These are phyloP conservation scores for Ichneumon xanthorius DNA, from an alignment of 2,888 invertebrate species.

Conservation along the genomic window DNA sequence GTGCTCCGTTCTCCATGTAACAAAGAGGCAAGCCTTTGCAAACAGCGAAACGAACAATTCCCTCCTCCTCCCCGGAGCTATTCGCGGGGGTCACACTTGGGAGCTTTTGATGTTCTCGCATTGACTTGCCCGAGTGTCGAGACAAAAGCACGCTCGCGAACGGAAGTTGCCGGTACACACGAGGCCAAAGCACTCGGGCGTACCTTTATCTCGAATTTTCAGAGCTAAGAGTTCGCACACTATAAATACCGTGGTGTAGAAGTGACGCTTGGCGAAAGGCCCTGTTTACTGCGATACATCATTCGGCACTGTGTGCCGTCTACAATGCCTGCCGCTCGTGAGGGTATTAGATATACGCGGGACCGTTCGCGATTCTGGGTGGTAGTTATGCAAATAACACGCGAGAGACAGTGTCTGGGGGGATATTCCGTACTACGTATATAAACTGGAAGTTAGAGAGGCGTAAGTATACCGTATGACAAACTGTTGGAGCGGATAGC, in stretches of 20 bases:
- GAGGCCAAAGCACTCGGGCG: slow-evolving; percentile 27
- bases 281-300: not conserved
- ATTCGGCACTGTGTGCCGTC: not conserved
- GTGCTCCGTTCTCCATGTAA: not conserved
- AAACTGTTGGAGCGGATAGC: slow-evolving; percentile 22
- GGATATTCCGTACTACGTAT: not conserved
- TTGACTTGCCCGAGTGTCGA: not conserved
- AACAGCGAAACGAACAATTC: not conserved
- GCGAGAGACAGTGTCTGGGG: slow-evolving; percentile 26
- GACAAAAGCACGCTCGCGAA: slow-evolving; percentile 15
- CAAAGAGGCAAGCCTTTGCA: not conserved
- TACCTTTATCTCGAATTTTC: slow-evolving; percentile 45
- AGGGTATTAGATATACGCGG: slow-evolving; percentile 18
- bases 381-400: slow-evolving; percentile 40
- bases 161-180: not conserved
- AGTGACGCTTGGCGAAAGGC: slow-evolving; percentile 10
- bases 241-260: not conserved
- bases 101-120: slow-evolving; percentile 14
- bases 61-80: not conserved
- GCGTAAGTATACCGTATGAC: slow-evolving; percentile 26
- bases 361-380: not conserved
- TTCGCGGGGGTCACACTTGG: slow-evolving; percentile 1
- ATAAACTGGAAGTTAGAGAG: not conserved
- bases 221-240: slow-evolving; percentile 15
- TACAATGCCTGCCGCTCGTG: slow-evolving; percentile 17